These are phyloP conservation scores for Brachyhypopomus occidentalis DNA, from an alignment of 2,113 vertebrate genomes.

Conservation along the genomic window DNA sequence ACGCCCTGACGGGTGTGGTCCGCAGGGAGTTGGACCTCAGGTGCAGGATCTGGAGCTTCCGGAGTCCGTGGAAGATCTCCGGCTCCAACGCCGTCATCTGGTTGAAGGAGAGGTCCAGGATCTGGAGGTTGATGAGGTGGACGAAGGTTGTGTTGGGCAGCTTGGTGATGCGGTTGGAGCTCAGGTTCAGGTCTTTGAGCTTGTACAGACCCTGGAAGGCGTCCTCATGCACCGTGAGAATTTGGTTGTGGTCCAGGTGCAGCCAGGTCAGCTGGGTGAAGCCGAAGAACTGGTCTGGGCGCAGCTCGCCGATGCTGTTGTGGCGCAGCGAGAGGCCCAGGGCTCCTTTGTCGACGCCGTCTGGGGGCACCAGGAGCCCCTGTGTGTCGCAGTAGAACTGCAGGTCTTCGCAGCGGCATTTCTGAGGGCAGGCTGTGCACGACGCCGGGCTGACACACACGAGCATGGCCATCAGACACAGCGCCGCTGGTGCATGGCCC, in stretches of 20 bases:
- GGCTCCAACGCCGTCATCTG: conserved; percentile 95
- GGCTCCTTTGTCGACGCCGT: conserved; percentile 94
- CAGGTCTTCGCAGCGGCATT: conserved; percentile 99
- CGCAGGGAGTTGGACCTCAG: conserved; percentile 96
- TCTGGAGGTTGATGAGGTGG: conserved; percentile 98
- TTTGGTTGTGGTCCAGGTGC: conserved; percentile 99
- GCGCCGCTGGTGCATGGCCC: conserved; percentile 97
- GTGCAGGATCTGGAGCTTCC: conserved; percentile 96
- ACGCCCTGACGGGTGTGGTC: conserved; percentile 94
- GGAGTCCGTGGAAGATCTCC: conserved; percentile 94
- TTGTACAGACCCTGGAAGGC: conserved; percentile 99
- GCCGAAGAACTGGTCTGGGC: conserved; percentile 96
- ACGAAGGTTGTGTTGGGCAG: conserved; percentile 99
- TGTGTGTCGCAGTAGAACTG: conserved; percentile 99
- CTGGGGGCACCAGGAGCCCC: conserved; percentile 95
- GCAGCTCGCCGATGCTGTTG: conserved; percentile 95
- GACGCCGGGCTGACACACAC: conserved; percentile 95
- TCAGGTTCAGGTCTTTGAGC: conserved; percentile 98
- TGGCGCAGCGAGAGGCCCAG: conserved; percentile 97
- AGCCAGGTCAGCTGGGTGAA: conserved; percentile 98
- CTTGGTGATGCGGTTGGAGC: conserved; percentile 98
- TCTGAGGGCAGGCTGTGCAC: conserved; percentile 98
- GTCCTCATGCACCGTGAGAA: conserved; percentile 93
- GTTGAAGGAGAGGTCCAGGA: conserved; percentile 98
- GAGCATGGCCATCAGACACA: conserved; percentile 98